Evolutionary conservation across 2,888 invertebrate species (phyloP), one percentile per base, ranked within the genome.

Genomic region (Parnassius apollo): DNA sequence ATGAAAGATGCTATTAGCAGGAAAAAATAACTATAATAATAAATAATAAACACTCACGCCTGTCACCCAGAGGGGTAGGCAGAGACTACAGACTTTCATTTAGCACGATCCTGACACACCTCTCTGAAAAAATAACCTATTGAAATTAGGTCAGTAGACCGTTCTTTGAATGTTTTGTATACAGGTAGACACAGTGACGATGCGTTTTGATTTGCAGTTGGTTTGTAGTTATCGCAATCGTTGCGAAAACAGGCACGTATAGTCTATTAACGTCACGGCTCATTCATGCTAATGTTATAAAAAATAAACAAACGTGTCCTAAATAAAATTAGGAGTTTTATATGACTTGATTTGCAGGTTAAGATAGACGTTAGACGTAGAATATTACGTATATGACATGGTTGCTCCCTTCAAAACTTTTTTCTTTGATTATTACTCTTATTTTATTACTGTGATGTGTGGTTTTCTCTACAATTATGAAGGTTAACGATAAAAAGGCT

Each of bases 81-180:
- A n/a, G n/a, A n/a, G n/a, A n/a, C n/a, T n/a, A n/a, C n/a, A n/a
- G n/a, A n/a, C n/a, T n/a, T n/a, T n/a, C n/a, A n/a, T n/a, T n/a
- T n/a, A n/a, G n/a, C n/a, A n/a, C n/a, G n/a, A n/a, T n/a, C n/a
- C n/a, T n/a, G n/a, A n/a, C n/a, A n/a, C n/a, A n/a, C n/a, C n/a
- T n/a, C n/a, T n/a, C n/a, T n/a, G 50, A 58, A 51, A 49, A 57
- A 49, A 64, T 52, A 50, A 50, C 57, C 44, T 8, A 63, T 61
- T 45, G 57, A 60, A 64, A 58, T 65, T 51, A 51, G 61, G 64
- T 65, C 50, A 65, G 50, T 58, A 42, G 54, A 58, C 18, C 50
- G 13, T 13, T 9, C 12, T 51, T 7, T 48, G 48, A 46, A 48
- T 56, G 25, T n/a, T 56, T 35, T 56, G 48, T 35, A 25, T 9